phyloP scores from a whole-genome alignment of 2,797 vertebrate genomes.

The Heliangelus exortis region DNA sequence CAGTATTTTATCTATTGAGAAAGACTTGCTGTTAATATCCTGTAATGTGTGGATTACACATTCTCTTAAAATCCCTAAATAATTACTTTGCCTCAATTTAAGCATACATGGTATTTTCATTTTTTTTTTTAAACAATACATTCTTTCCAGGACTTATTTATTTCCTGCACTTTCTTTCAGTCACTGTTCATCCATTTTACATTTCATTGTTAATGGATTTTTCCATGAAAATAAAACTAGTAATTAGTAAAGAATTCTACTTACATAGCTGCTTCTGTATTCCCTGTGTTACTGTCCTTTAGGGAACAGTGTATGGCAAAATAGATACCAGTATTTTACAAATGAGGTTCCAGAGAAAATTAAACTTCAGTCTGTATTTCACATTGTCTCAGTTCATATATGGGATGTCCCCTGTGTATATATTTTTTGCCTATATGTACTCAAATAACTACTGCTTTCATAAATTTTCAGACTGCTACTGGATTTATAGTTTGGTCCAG shows the following conservation, averaged over 20 bases:
- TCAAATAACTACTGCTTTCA: neutral
- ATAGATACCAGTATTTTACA: slow-evolving; percentile 5
- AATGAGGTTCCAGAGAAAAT: slow-evolving; percentile 20
- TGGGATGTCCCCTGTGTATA: neutral
- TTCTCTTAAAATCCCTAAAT: neutral
- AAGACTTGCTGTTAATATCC: neutral
- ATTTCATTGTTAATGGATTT: slow-evolving; percentile 19
- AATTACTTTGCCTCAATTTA: neutral
- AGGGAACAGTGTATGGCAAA: neutral
- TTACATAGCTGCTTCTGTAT: neutral
- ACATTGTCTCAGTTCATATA: neutral
- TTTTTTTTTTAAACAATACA: neutral
- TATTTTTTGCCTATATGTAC: neutral
- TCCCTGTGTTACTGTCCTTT: neutral
- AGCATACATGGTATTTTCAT: neutral
- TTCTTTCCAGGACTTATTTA: neutral
- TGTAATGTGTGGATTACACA: neutral
- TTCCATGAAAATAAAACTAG: slow-evolving; percentile 16
- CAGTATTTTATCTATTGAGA: neutral
- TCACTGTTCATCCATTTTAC: neutral
- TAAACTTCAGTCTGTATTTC: neutral
- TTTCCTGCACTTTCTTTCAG: neutral
- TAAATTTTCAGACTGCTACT: neutral
- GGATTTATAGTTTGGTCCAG: neutral
- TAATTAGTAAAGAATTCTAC: slow-evolving; percentile 20